Conservation (phyloP, 2,113 vertebrate species). For the Pachypanchax playfairii region DNA sequence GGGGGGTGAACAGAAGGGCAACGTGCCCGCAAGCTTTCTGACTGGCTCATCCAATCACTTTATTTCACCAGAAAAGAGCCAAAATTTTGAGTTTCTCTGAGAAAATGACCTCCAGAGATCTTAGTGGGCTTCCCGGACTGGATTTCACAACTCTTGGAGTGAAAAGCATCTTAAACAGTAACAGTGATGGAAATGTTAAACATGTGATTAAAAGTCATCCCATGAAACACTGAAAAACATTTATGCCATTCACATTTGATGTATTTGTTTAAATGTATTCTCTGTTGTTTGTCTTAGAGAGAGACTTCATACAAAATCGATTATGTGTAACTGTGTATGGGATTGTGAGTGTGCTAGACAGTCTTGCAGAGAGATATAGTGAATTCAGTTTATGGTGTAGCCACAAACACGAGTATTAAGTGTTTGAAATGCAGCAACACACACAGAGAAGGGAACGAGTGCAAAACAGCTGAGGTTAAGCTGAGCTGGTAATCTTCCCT, state of each 20-base stretch:
- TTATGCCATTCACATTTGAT: neutral
- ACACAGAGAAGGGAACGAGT: slow-evolving; percentile 21
- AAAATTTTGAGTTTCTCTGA: slow-evolving; percentile 35
- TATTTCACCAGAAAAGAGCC: slow-evolving; percentile 47
- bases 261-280: neutral
- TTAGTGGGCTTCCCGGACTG: slow-evolving; percentile 28
- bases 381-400: slow-evolving; percentile 16
- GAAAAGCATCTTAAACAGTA: slow-evolving; percentile 14
- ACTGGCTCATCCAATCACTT: slow-evolving; percentile 25
- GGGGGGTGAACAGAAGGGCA: slow-evolving; percentile 49
- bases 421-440: slow-evolving; percentile 7
- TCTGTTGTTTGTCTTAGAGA: slow-evolving; percentile 4
- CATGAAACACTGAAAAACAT: neutral
- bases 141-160: slow-evolving; percentile 51
- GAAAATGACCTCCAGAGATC: slow-evolving; percentile 48
- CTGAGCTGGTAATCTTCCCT: slow-evolving; percentile 61
- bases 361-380: slow-evolving; percentile 18
- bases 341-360: slow-evolving; percentile 2
- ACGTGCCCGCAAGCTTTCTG: slow-evolving; percentile 25
- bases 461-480: slow-evolving; percentile 50
- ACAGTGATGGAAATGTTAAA: slow-evolving; percentile 14
- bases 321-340: neutral
- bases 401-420: slow-evolving; percentile 58
- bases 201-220: neutral
- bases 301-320: slow-evolving; percentile 18